Percentiles rank a stretch among this genome's conserved stretches.
These are phyloP conservation scores for Leptinotarsa undecemlineata DNA, from an alignment of 1,140 invertebrate species.

Conservation along the genomic window DNA sequence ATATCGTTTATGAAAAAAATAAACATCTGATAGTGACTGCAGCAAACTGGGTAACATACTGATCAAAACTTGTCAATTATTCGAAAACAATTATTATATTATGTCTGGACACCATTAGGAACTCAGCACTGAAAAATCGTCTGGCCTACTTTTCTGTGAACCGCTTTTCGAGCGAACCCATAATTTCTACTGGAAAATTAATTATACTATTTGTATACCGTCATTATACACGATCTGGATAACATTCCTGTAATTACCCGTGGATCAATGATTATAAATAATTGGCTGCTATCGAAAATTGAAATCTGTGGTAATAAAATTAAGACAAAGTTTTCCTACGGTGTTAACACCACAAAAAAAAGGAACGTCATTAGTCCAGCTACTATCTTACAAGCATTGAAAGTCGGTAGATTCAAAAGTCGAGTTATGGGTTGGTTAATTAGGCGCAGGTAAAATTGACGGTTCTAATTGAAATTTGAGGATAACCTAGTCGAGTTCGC, in stretches of 20 bases:
- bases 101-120: too few relatives aligned
- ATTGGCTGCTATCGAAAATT: constrained; percentile 18
- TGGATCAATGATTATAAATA: constrained; percentile 11
- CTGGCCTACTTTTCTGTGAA: too few relatives aligned
- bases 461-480: neutral
- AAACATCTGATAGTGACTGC: too few relatives aligned
- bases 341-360: neutral
- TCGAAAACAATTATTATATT: too few relatives aligned
- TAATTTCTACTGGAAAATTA: constrained; percentile 10
- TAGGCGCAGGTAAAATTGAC: neutral
- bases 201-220: constrained; percentile 15
- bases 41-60: too few relatives aligned
- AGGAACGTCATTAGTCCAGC: neutral
- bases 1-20: too few relatives aligned
- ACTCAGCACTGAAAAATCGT: too few relatives aligned
- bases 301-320: constrained; percentile 10
- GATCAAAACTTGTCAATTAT: too few relatives aligned
- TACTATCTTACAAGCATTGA: constrained; percentile 1
- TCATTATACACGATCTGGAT: constrained; percentile 1
- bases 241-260: constrained; percentile 15
- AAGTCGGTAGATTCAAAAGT: constrained; percentile 4
- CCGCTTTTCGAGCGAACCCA: neutral
- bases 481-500: too few relatives aligned
- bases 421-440: neutral
- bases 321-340: neutral